phyloP scores from a whole-genome alignment of 2,888 invertebrate genomes.

The Siphlonurus alternatus region DNA sequence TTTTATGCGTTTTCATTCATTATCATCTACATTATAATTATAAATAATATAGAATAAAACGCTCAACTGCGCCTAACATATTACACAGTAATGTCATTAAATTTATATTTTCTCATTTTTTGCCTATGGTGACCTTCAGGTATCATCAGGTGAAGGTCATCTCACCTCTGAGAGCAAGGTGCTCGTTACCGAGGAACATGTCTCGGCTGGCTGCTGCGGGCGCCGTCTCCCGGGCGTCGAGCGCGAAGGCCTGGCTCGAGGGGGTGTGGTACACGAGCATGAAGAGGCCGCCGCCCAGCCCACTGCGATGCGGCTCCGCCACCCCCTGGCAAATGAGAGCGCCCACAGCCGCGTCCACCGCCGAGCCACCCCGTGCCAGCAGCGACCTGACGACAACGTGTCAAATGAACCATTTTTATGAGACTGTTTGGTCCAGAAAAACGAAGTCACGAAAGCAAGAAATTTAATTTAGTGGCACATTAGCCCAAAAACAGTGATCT shows the following conservation, averaged over 20 bases:
- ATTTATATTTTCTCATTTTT: not conserved
- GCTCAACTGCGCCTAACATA: no score
- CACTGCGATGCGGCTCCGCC: conserved; percentile 19
- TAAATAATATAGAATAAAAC: no score
- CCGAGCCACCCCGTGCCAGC: conserved; percentile 18
- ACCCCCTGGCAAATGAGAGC: conserved; percentile 20
- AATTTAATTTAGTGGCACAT: no score
- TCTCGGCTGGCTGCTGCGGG: conserved; percentile 22
- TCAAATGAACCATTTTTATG: no score
- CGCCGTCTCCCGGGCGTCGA: conserved; percentile 28
- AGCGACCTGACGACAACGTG: conserved; percentile 10
- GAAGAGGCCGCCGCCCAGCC: conserved; percentile 22
- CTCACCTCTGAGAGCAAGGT: not conserved
- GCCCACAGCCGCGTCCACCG: conserved; percentile 22
- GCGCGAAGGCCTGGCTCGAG: conserved; percentile 13
- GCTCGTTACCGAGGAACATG: conserved; percentile 19
- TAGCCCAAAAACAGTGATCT: no score
- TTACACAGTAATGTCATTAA: not conserved
- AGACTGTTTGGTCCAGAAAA: no score
- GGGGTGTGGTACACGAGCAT: conserved; percentile 19
- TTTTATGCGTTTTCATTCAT: no score
- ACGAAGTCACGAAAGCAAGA: no score
- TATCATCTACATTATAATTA: no score
- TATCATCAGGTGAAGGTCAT: not conserved
- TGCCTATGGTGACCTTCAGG: not conserved